Evolutionary conservation across 2,888 invertebrate species (phyloP).

Genomic region (Drosophila ochracea): DNA sequence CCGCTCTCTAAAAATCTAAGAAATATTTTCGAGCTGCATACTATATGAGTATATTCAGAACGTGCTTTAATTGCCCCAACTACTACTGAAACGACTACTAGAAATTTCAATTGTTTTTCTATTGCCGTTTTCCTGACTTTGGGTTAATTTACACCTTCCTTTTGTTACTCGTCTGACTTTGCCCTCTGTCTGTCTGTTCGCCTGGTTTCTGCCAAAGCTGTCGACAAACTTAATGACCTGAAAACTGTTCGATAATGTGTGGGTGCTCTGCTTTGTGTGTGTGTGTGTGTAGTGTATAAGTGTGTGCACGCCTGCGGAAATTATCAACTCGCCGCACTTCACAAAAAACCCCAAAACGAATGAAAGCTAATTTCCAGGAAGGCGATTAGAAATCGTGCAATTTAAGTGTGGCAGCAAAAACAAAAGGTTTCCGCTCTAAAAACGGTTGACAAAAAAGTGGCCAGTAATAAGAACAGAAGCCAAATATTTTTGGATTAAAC

Average conservation of each 20-base stretch:
- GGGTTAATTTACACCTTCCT: conserved; percentile 56
- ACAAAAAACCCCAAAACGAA: conserved; percentile 46
- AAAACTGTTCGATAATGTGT: conserved; percentile 85
- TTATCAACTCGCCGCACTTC: conserved; percentile 66
- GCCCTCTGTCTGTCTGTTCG: conserved; percentile 19
- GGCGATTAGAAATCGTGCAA: conserved; percentile 69
- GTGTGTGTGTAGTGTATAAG: conserved; percentile 40
- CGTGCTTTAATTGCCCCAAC: conserved; percentile 64
- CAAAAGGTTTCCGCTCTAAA: conserved; percentile 28
- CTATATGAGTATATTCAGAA: conserved; percentile 21
- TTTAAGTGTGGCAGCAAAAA: conserved; percentile 44
- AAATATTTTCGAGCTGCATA: conserved; percentile 24
- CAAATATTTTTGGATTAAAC: conserved; percentile 30
- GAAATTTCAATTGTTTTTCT: conserved; percentile 75
- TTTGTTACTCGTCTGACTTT: conserved; percentile 14
- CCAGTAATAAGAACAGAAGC: conserved; percentile 25
- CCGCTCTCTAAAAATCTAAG: background rate
- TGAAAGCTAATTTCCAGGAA: conserved; percentile 72
- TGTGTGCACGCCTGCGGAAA: conserved; percentile 60
- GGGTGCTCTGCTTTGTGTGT: conserved; percentile 31
- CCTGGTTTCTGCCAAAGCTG: conserved; percentile 50
- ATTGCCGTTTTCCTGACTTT: conserved; percentile 41
- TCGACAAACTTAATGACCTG: conserved; percentile 85
- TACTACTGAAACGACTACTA: conserved; percentile 22
- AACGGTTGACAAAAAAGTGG: conserved; percentile 41